Evolutionary conservation across 2,888 invertebrate species (phyloP), one percentile per base, ranked within the genome.

Genomic region (Tipula vernalis): DNA sequence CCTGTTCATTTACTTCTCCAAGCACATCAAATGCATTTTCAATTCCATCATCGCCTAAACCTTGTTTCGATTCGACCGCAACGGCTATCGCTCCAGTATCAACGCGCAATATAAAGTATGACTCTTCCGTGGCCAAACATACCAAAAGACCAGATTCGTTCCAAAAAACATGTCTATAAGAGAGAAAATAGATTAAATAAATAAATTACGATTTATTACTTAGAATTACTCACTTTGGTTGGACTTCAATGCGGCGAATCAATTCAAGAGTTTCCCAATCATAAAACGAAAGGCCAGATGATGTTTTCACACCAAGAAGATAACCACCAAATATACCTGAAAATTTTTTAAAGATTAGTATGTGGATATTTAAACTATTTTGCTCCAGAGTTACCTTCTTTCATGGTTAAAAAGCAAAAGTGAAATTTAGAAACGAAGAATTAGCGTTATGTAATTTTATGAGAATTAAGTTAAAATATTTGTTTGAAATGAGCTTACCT

Each of bases 201-300:
- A 3, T 41, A 83, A 85, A 88, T 87, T 88, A 86, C 86, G 83
- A 87, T 87, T 87, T 87, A 86, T 83, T 86, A 42, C 28, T 41
- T 6, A 18, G 13, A 15, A 12, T 6, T 71, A 83, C 86, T 36
- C 51, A 87, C 12, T 93, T 93, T 0, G 98, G 98, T 91, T 97
- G 97, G 89, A 99, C 99, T 92, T 99, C 99, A 90, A 99, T 99
- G 86, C 99, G 95, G 87, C 99, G 94, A 51, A 99, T 94, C 86
- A 99, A 93, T 88, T 97, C 97, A 88, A 98, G 92, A 13, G 96
- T 95, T 89, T 99, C 99, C 99, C 99, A 99, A 90, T 99, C 99
- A 90, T 98, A 99, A 92, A 99, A 98, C 0, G 96, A 96, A 89
- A 99, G 93, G 0, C 98, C 98, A 85, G 97, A 96, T 12, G 97